Conservation (phyloP, 2,113 vertebrate genomes). For the Myocastor coypus region DNA sequence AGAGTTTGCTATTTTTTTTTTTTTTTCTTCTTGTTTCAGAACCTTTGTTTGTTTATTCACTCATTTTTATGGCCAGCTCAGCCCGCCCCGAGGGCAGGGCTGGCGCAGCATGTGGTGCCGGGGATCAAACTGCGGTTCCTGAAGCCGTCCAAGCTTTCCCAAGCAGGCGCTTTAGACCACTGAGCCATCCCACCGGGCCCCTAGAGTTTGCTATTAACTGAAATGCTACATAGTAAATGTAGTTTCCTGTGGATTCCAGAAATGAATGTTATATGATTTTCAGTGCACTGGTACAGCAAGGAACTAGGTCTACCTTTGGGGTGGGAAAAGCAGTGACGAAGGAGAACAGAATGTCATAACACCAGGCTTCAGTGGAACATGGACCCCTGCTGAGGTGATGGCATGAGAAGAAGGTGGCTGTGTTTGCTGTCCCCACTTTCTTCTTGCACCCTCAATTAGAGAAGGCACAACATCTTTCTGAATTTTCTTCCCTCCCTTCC, state of each 20-base stretch:
- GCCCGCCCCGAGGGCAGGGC: no score
- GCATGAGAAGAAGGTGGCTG: background rate
- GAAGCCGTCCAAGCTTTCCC: no score
- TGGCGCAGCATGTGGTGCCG: no score
- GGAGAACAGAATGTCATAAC: background rate
- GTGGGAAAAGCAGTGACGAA: background rate
- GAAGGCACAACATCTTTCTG: background rate
- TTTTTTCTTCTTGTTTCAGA: no score
- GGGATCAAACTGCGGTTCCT: no score
- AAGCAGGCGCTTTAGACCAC: no score
- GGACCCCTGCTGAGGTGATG: background rate
- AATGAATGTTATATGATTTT: background rate
- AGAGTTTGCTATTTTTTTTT: background rate
- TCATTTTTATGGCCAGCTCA: no score
- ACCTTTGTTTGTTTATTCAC: no score
- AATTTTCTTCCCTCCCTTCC: background rate
- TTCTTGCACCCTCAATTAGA: background rate
- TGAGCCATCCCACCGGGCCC: no score
- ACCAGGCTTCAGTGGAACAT: background rate
- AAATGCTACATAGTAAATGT: background rate
- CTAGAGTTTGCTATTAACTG: constrained; percentile 1
- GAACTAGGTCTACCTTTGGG: background rate
- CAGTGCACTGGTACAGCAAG: background rate
- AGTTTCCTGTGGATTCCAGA: constrained; percentile 17
- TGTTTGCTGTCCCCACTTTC: background rate